These are phyloP conservation scores for Hippopotamus amphibius DNA, from an alignment of 2,113 vertebrate species.

Conservation along the genomic window DNA sequence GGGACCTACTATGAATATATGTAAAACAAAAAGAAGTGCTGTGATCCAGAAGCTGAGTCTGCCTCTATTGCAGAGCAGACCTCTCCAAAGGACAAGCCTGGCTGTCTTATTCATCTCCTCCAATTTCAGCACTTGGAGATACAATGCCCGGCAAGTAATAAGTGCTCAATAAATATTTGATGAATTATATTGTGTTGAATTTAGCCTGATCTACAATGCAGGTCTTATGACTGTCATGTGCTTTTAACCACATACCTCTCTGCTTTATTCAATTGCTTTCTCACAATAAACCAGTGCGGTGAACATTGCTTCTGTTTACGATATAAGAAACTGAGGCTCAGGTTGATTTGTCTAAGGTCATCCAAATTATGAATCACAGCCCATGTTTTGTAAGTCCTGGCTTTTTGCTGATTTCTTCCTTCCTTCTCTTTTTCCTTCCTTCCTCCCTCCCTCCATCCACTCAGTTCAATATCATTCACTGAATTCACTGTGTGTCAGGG, in stretches of 20 bases:
- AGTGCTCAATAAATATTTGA: conserved; percentile 71
- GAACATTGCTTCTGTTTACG: background rate
- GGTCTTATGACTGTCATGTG: conserved; percentile 72
- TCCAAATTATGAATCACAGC: background rate
- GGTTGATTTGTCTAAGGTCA: background rate
- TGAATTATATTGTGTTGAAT: conserved; percentile 47
- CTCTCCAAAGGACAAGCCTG: background rate
- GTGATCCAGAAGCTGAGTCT: background rate
- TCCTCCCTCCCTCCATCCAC: background rate
- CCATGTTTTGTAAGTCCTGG: background rate
- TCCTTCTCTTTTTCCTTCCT: background rate
- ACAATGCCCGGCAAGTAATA: conserved; percentile 21
- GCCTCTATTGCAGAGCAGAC: background rate
- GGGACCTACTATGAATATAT: background rate
- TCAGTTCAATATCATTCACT: background rate
- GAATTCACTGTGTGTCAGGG: background rate
- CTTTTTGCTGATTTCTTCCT: background rate
- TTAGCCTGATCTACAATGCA: background rate
- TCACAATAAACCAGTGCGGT: background rate
- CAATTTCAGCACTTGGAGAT: conserved; percentile 38
- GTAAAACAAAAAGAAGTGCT: conserved; percentile 12
- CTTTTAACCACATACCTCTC: conserved; percentile 35
- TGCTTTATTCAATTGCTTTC: background rate
- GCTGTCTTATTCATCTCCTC: background rate
- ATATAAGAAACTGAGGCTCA: conserved; percentile 28